A percentile compares a stretch with the other conserved stretches of the same genome.
Conservation (phyloP, 2,113 vertebrate species). For the Actinemys pallida region DNA sequence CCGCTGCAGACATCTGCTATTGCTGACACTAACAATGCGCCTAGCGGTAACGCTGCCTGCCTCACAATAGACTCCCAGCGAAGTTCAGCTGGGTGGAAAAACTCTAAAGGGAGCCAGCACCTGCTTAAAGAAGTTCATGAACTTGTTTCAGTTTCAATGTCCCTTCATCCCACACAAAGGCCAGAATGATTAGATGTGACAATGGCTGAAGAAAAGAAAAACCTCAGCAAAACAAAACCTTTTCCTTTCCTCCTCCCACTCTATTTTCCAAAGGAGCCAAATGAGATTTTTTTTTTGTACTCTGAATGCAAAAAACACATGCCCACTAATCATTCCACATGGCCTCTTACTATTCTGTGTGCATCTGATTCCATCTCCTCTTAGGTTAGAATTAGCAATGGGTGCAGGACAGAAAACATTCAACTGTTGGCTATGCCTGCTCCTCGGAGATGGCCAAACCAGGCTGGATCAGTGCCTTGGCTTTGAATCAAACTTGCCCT, state of each 20-base stretch:
- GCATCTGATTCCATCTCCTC: background rate
- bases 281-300: background rate
- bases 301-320: background rate
- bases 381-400: background rate
- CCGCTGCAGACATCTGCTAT: background rate
- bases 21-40: background rate
- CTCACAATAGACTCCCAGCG: background rate
- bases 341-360: background rate
- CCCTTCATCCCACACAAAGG: background rate
- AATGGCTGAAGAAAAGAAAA: background rate
- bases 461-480: conserved; percentile 1
- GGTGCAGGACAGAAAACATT: background rate
- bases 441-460: fast-evolving
- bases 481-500: conserved; percentile 8
- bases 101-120: background rate
- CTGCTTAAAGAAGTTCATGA: conserved; percentile 10
- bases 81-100: background rate
- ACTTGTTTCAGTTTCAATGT: background rate
- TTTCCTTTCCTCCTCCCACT: fast-evolving
- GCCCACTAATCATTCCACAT: fast-evolving
- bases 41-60: background rate
- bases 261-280: background rate
- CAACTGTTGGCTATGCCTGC: background rate
- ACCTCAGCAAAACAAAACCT: background rate
- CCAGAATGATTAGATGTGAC: background rate